Base-by-base conservation (phyloP, 2,797 vertebrate species). In the Dryobates pubescens region DNA sequence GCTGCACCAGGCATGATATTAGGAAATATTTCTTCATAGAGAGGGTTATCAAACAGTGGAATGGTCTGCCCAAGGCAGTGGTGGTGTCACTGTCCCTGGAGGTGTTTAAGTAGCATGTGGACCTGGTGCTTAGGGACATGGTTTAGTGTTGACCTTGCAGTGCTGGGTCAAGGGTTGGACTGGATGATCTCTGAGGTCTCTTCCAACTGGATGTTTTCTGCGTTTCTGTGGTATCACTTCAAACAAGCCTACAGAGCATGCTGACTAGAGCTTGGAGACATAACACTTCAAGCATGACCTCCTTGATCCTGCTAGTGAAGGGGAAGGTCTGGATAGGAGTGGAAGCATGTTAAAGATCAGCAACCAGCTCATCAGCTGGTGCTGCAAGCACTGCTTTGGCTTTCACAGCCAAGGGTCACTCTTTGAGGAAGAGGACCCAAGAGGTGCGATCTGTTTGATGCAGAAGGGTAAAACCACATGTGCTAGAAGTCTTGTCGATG, bases 361-460 rank as follows among this genome's bases (percentile, higher is more conserved):
- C 49, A 70, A 17, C 5, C 9, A 57, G 6, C 53, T 61, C 58
- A 38, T 36, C 34, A 54, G 51, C 36, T 12, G 8, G 32, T 17
- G n/a, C 18, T 68, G 17, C 27, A 57, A 87, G 57, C 17, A 38
- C 27, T 27, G 29, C 43, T 95, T 86, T 73, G 59, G 70, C 57
- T 67, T 70, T 82, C 65, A 73, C 0, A 1, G 11, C 9, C 47
- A 63, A 72, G 64, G 38, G 72, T 34, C 13, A n/a, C 17, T 82
- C 53, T 79, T 45, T 6, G 70, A 79, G 63, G 38, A 83, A 69
- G 32, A 91, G 32, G 29, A 67, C 30, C 57, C 72, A 43, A 67
- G 29, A 75, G 23, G 53, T 0, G 12, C 13, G 36, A 49, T 77
- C 49, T 29, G 22, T 53, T 41, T 41, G 30, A 89, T 0, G 0